A percentile compares a stretch with the other conserved stretches of the same genome.
Evolutionary conservation across 2,113 vertebrate genomes (phyloP).

Genomic region (Elgaria multicarinata): DNA sequence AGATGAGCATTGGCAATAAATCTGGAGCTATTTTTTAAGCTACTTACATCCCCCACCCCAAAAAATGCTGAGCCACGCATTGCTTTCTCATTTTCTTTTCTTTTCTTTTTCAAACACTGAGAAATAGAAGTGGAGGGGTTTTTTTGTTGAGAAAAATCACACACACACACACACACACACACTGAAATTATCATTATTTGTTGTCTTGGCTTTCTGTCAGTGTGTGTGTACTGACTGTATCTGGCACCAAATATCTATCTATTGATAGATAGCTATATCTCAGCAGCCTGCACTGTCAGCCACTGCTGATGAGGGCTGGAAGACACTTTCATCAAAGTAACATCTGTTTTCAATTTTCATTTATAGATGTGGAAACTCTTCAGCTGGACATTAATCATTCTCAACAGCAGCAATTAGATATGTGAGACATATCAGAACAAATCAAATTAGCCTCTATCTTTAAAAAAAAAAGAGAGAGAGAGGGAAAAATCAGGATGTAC

Average conservation of each 20-base stretch:
- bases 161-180: neutral
- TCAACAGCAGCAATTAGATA: conserved; percentile 70
- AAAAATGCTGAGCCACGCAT: neutral
- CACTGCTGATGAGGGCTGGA: conserved; percentile 52
- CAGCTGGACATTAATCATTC: conserved; percentile 74
- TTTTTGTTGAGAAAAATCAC: too few species aligned
- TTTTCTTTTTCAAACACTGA: conserved; percentile 40
- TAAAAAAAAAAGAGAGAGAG: conserved; percentile 24
- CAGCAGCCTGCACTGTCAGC: conserved; percentile 58
- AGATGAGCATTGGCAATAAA: conserved; percentile 26
- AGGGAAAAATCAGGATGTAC: neutral
- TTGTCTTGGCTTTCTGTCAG: conserved; percentile 46
- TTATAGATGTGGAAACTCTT: conserved; percentile 70
- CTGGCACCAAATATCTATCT: conserved; percentile 67
- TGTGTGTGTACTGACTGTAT: conserved; percentile 60
- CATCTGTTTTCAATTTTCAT: conserved; percentile 74
- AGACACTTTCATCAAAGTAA: conserved; percentile 71
- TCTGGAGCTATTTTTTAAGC: conserved; percentile 1
- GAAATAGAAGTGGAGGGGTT: neutral
- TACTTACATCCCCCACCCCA: neutral
- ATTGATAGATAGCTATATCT: conserved; percentile 64
- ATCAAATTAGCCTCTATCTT: conserved; percentile 66
- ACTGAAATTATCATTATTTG: conserved; percentile 54
- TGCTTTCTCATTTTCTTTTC: neutral
- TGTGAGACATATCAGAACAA: conserved; percentile 59